These are phyloP conservation scores for Xiphorhynchus elegans DNA, from an alignment of 2,113 vertebrate genomes.

Conservation along the genomic window DNA sequence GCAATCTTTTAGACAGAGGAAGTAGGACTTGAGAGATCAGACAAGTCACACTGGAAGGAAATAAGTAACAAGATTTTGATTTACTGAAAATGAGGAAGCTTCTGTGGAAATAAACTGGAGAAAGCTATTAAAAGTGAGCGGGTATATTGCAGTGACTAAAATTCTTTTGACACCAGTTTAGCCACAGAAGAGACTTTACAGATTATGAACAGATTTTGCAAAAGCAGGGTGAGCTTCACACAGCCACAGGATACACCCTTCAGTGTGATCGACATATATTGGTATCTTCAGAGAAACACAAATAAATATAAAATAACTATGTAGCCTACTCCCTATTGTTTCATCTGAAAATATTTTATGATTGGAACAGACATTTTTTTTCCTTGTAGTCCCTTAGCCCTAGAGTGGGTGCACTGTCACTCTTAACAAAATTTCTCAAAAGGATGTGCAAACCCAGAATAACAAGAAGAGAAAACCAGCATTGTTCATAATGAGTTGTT, in stretches of 20 bases:
- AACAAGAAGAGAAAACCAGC: constrained; percentile 51
- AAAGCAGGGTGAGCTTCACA: not conserved
- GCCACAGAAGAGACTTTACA: not conserved
- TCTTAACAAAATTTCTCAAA: constrained; percentile 49
- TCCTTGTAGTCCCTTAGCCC: not conserved
- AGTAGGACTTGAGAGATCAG: not conserved
- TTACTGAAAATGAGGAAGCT: not conserved
- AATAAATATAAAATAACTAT: constrained; percentile 26
- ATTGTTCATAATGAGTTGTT: constrained; percentile 65
- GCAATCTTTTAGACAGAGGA: not conserved
- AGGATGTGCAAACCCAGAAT: constrained; percentile 48
- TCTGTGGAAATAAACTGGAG: not conserved
- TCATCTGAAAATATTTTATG: constrained; percentile 58
- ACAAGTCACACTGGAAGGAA: not conserved
- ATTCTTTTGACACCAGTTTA: not conserved
- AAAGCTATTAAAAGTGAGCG: not conserved
- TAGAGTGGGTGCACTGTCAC: not conserved
- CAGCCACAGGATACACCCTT: not conserved
- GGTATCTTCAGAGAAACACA: constrained; percentile 34
- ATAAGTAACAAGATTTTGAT: not conserved
- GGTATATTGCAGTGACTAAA: not conserved
- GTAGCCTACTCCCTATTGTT: constrained; percentile 18
- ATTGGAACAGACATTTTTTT: not conserved
- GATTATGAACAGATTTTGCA: not conserved
- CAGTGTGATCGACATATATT: not conserved